Evolutionary conservation across 2,113 vertebrate species (phyloP).

Genomic region (Bubo blakistoni): DNA sequence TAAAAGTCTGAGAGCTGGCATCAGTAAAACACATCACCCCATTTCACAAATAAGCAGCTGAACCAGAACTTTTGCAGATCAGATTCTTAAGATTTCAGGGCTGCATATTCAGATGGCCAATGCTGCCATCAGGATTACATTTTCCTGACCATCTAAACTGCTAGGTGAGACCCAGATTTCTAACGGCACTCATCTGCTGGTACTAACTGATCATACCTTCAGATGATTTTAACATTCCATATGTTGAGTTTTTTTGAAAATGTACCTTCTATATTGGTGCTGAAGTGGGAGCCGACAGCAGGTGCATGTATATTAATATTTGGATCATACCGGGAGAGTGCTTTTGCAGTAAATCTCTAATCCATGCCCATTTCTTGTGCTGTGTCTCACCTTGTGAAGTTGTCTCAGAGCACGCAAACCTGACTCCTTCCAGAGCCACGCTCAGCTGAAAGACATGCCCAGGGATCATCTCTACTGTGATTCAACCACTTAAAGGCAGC

Average conservation of each 20-base stretch:
- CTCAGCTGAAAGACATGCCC: neutral
- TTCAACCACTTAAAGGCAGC: neutral
- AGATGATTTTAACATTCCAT: neutral
- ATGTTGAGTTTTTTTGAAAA: neutral
- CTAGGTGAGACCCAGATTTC: neutral
- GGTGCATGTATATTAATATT: neutral
- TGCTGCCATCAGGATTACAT: neutral
- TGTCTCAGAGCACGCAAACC: fast-evolving
- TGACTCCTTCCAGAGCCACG: neutral
- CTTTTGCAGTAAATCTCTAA: neutral
- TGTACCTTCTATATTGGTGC: neutral
- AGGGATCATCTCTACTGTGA: neutral
- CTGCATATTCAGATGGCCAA: neutral
- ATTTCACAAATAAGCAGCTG: neutral
- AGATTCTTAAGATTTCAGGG: neutral
- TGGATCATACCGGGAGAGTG: neutral
- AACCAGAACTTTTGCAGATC: neutral
- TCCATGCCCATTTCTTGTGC: neutral
- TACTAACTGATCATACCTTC: neutral
- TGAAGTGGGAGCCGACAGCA: neutral
- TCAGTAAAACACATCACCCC: neutral
- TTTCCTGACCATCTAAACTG: neutral
- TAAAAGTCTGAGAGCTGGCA: neutral
- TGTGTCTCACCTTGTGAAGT: neutral
- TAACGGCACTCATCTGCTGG: neutral